phyloP scores from a whole-genome alignment of 2,113 vertebrate species.

The Ranitomeya variabilis region DNA sequence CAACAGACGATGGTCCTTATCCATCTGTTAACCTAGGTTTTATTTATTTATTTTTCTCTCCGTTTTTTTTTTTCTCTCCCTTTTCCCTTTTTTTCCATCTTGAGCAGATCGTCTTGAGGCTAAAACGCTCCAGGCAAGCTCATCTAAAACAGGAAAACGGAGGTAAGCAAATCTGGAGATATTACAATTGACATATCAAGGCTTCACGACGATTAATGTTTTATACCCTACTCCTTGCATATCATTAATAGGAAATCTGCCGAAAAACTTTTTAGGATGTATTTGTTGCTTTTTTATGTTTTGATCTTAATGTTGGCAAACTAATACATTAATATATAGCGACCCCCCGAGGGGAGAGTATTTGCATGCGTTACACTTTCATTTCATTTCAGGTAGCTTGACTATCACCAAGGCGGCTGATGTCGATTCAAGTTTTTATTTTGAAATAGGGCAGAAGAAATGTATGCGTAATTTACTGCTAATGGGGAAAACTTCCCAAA shows the following conservation, averaged over 20 bases:
- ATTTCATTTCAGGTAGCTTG: conserved; percentile 74
- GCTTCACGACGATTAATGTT: conserved; percentile 90
- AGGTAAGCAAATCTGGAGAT: conserved; percentile 89
- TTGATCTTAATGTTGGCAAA: conserved; percentile 88
- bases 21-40: conserved; percentile 89
- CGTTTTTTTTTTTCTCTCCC: background rate
- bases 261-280: conserved; percentile 92
- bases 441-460: conserved; percentile 18
- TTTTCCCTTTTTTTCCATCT: background rate
- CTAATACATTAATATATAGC: conserved; percentile 83
- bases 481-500: conserved; percentile 44
- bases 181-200: conserved; percentile 96
- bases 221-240: conserved; percentile 93
- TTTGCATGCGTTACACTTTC: conserved; percentile 82
- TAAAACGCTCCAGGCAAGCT: conserved; percentile 92
- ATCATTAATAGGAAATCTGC: conserved; percentile 94
- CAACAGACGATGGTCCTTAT: conserved; percentile 84
- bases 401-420: conserved; percentile 73
- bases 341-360: conserved; percentile 70
- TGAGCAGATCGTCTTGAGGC: conserved; percentile 86
- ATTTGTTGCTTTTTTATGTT: conserved; percentile 79
- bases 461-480: conserved; percentile 8
- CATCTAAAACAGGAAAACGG: conserved; percentile 90
- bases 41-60: conserved; percentile 60
- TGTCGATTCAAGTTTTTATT: conserved; percentile 62